These are phyloP conservation scores for Tragopan temminckii DNA, from an alignment of 2,797 vertebrate genomes.

Conservation along the genomic window DNA sequence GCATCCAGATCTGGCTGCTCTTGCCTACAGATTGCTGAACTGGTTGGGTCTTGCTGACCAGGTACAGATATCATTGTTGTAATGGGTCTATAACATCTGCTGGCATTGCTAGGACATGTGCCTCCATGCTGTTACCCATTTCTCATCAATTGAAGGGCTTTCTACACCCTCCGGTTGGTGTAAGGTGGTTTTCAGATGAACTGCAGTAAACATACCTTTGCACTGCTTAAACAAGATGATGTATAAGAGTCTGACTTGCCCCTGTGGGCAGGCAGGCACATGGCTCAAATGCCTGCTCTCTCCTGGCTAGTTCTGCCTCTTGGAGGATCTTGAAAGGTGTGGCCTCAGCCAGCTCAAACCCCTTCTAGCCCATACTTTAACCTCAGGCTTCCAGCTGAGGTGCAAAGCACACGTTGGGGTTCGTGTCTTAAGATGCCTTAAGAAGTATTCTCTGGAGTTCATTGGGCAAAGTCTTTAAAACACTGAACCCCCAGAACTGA, in stretches of 20 bases:
- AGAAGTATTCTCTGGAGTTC: not conserved
- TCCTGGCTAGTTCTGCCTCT: not conserved
- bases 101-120: not conserved
- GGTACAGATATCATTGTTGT: not conserved
- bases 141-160: not conserved
- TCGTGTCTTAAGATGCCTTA: not conserved
- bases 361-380: not conserved
- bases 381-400: not conserved
- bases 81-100: conserved; percentile 9
- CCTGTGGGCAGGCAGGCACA: not conserved
- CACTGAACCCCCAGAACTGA: not conserved
- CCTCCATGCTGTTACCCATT: not conserved
- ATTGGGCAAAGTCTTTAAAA: not conserved
- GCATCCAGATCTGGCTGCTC: not conserved
- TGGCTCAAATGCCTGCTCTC: not conserved
- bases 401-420: not conserved
- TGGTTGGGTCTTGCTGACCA: conserved; percentile 50
- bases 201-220: not conserved
- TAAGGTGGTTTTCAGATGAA: not conserved
- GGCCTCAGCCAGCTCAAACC: not conserved
- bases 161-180: not conserved
- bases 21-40: not conserved
- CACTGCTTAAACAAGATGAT: not conserved
- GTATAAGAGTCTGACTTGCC: not conserved
- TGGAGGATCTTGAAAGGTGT: not conserved